Conservation (phyloP, 2,888 invertebrate genomes). For the Dicycla oo region DNA sequence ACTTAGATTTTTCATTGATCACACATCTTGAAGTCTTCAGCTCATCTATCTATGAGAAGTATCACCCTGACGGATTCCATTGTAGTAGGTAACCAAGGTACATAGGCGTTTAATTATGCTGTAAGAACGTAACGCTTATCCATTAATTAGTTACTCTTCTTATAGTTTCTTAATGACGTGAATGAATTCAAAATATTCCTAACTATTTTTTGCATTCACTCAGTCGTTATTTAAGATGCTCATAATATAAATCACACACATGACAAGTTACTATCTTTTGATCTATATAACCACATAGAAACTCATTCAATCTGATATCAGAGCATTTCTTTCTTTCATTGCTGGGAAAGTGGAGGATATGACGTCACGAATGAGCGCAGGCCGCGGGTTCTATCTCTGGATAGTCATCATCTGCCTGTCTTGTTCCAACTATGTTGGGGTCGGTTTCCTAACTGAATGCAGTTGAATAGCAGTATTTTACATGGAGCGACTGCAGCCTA, state of each 20-base stretch:
- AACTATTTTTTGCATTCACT: conserved; percentile 16
- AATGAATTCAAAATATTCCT: conserved; percentile 19
- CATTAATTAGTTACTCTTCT: neutral
- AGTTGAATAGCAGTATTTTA: too few relatives aligned
- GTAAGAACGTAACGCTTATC: neutral
- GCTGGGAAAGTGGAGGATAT: conserved; percentile 36
- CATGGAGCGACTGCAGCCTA: too few relatives aligned
- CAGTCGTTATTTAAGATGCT: conserved; percentile 14
- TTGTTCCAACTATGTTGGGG: too few relatives aligned
- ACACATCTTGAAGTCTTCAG: neutral
- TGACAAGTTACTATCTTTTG: conserved; percentile 33
- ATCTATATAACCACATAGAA: conserved; percentile 38
- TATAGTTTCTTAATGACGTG: neutral
- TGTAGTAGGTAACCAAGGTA: neutral
- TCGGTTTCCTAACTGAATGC: too few relatives aligned
- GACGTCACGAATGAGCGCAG: conserved; percentile 8
- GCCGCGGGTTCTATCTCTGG: neutral
- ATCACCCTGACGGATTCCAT: neutral
- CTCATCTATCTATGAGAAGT: neutral
- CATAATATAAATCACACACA: conserved; percentile 39
- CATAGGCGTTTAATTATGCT: neutral
- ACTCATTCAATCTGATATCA: conserved; percentile 49
- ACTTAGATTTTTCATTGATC: neutral
- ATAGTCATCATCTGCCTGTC: neutral
- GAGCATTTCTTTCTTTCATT: conserved; percentile 35